Conservation (phyloP, 2,797 vertebrate genomes). For the Hoplostethus mediterraneus region DNA sequence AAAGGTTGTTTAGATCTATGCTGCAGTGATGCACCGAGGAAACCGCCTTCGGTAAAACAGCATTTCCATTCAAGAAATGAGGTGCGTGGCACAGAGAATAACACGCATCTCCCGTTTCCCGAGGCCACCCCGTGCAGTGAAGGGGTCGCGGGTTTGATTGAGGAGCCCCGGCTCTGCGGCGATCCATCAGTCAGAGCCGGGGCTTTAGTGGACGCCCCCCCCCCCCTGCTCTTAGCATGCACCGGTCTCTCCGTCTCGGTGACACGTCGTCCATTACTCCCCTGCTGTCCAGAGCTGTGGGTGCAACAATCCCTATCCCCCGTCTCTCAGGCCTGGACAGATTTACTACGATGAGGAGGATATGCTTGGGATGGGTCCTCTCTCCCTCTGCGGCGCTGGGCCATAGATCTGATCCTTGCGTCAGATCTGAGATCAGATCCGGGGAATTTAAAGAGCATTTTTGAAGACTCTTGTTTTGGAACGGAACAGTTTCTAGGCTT, state of each 20-base stretch:
- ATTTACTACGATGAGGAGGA: constrained; percentile 38
- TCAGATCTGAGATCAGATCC: neutral
- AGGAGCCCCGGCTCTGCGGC: constrained; percentile 37
- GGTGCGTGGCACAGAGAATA: constrained; percentile 43
- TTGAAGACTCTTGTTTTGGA: constrained; percentile 13
- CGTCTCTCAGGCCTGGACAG: constrained; percentile 34
- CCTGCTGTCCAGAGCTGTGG: neutral
- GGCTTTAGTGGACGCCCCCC: constrained; percentile 17
- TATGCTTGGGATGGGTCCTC: neutral
- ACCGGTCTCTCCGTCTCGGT: constrained; percentile 31
- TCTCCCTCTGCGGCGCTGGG: neutral
- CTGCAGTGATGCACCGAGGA: constrained; percentile 34
- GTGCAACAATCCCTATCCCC: constrained; percentile 49
- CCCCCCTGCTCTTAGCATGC: constrained; percentile 36
- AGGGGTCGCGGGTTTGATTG: constrained; percentile 61
- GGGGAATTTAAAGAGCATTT: constrained; percentile 15
- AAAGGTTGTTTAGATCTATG: constrained; percentile 65
- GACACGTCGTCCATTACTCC: constrained; percentile 56
- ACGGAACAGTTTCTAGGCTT: constrained; percentile 33
- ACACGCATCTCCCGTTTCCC: constrained; percentile 48
- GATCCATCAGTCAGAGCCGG: constrained; percentile 49
- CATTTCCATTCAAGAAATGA: constrained; percentile 17
- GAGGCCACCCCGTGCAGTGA: constrained; percentile 56
- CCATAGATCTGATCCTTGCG: neutral
- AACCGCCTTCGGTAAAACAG: constrained; percentile 30